These are phyloP conservation scores for Sternotherus odoratus DNA, from an alignment of 2,797 vertebrate genomes.

Conservation along the genomic window DNA sequence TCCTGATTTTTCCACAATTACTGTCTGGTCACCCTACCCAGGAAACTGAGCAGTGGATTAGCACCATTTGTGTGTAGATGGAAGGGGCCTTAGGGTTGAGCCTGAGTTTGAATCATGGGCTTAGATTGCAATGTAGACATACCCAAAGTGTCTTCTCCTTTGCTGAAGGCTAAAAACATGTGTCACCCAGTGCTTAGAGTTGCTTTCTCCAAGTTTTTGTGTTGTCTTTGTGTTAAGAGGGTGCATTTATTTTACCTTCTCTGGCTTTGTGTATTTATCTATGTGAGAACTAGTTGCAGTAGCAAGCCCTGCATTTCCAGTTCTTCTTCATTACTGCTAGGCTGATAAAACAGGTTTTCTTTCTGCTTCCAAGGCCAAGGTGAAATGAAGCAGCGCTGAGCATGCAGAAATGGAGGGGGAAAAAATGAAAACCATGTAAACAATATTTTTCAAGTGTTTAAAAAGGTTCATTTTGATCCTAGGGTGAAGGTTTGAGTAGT, in stretches of 20 bases:
- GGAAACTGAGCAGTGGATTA: not conserved
- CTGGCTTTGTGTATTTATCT: not conserved
- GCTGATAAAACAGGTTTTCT: constrained; percentile 13
- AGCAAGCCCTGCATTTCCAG: not conserved
- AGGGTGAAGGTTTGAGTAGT: constrained; percentile 55
- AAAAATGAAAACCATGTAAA: constrained; percentile 39
- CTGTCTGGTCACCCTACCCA: no score
- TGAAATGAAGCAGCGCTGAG: constrained; percentile 43
- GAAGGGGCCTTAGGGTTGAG: not conserved
- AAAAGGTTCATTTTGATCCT: constrained; percentile 51
- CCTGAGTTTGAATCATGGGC: not conserved
- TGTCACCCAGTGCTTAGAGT: not conserved
- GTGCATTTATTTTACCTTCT: not conserved
- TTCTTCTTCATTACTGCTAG: not conserved
- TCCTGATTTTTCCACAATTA: no score
- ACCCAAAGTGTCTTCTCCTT: not conserved
- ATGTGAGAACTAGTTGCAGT: not conserved
- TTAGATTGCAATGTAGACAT: not conserved
- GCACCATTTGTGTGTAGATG: not conserved
- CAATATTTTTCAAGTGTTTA: constrained; percentile 44
- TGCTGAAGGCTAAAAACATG: not conserved
- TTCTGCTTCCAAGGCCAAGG: not conserved
- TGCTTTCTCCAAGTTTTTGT: not conserved
- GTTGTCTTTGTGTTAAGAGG: not conserved
- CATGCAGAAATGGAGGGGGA: not conserved